Conservation (phyloP, 2,888 invertebrate genomes). For the Tiliacea citrago region DNA sequence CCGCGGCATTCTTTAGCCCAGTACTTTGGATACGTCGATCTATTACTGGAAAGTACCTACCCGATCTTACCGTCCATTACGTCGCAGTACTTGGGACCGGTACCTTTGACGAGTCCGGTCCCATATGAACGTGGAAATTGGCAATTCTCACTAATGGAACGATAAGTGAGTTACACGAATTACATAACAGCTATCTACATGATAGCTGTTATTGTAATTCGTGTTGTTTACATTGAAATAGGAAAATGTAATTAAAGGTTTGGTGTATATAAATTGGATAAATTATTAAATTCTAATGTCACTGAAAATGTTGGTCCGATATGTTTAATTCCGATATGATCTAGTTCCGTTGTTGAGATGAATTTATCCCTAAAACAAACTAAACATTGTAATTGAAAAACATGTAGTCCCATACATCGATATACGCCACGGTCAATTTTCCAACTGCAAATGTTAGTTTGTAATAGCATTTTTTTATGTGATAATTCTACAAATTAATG, state of each 20-base stretch:
- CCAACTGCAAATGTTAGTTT: too few species aligned
- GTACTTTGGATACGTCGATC: conserved; percentile 68
- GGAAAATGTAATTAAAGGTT: conserved; percentile 4
- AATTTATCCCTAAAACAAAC: too few species aligned
- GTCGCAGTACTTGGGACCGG: conserved; percentile 67
- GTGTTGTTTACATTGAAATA: conserved; percentile 26
- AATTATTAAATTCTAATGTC: too few species aligned
- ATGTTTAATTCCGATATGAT: too few species aligned
- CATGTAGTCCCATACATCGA: too few species aligned
- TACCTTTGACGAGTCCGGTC: conserved; percentile 60
- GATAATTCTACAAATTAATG: too few species aligned
- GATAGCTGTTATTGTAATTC: conserved; percentile 46
- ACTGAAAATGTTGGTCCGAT: too few species aligned
- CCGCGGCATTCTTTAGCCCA: conserved; percentile 66
- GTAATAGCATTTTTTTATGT: too few species aligned
- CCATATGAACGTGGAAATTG: conserved; percentile 73
- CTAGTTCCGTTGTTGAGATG: too few species aligned
- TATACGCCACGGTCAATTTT: too few species aligned
- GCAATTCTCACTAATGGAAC: conserved; percentile 77
- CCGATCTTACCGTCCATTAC: conserved; percentile 71
- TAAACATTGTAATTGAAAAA: too few species aligned
- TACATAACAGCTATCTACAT: too few species aligned
- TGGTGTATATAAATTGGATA: neutral
- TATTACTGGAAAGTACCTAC: conserved; percentile 70
- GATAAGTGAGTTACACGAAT: conserved; percentile 70